These are phyloP conservation scores for Lasioglossum oenotherae DNA, from an alignment of 2,888 invertebrate genomes.

Conservation along the genomic window DNA sequence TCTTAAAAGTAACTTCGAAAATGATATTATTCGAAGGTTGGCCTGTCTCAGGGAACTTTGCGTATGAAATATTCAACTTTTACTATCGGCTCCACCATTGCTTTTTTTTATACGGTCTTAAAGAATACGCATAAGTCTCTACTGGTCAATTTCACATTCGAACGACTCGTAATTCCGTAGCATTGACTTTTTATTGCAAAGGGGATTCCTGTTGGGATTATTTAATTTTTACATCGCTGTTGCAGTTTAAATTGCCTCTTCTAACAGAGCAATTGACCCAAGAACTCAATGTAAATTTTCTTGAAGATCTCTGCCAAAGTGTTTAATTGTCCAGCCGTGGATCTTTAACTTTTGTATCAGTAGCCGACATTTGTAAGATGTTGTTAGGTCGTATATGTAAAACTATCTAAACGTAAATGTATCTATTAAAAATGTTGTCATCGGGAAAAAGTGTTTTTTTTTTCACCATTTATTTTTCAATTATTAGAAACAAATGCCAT, in stretches of 20 bases:
- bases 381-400: too few relatives aligned
- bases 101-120: background rate
- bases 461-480: too few relatives aligned
- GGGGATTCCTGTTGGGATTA: background rate
- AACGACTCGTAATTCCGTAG: background rate
- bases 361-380: too few relatives aligned
- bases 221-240: background rate
- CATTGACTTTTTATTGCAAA: background rate
- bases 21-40: background rate
- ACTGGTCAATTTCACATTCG: background rate
- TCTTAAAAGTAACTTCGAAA: background rate
- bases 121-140: background rate
- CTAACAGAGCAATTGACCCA: background rate
- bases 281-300: background rate
- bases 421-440: too few relatives aligned
- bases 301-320: too few relatives aligned
- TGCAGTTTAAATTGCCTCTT: background rate
- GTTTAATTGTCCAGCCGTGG: background rate
- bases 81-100: background rate
- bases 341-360: background rate
- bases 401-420: too few relatives aligned
- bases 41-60: background rate
- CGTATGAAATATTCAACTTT: background rate
- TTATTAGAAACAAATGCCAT: too few relatives aligned
- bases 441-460: too few relatives aligned